Evolutionary conservation across 2,797 vertebrate species (phyloP), one percentile per base, ranked within the genome.

Genomic region (Sebastiscus albofasciatus): DNA sequence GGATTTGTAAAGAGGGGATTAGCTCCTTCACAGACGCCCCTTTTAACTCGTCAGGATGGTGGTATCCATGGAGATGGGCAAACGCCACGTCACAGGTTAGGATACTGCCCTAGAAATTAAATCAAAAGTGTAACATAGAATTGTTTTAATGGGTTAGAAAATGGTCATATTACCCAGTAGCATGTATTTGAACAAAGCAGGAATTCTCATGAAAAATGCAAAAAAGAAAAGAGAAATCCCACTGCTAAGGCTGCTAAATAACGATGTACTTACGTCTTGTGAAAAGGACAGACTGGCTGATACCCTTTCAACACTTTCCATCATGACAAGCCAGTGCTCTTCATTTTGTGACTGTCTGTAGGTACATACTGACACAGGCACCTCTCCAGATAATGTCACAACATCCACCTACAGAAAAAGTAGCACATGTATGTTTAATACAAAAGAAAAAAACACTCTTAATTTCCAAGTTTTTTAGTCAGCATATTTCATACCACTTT

Each of bases 1-100:
- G 97, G 73, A 99, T 96, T 88, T 96, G 96, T 84, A 99, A 87
- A 7, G 96, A 97, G 39, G 97, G 97, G 92, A 99, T 97, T 80
- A 98, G 87, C 71, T 97, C 94, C 75, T 93, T 93, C 80, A 99
- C 78, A 39, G 79, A 90, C 29, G 95, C 81, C 54, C 98, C 97
- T 11, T 93, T 92, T 91, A 98, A 81, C 46, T 97, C 97, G 68
- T 96, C 95, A 0, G 89, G 20, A 13, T 94, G 82, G 34, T 91
- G 75, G 82, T 97, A 98, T 78, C 97, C 98, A 83, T 96, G 96
- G 73, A 99, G 96, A 86, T 96, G 94, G 14, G 98, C 97, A 90
- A 98, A 99, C 13, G 95, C 92, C 22, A 89, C 77, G 79, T 99
- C 97, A 81, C 97, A 99, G 3, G 95, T 94, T 10, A 96, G 90